A percentile compares a stretch with the other conserved stretches of the same genome.
phyloP scores from a whole-genome alignment of 1,140 invertebrate species.

The Leptinotarsa defecta region DNA sequence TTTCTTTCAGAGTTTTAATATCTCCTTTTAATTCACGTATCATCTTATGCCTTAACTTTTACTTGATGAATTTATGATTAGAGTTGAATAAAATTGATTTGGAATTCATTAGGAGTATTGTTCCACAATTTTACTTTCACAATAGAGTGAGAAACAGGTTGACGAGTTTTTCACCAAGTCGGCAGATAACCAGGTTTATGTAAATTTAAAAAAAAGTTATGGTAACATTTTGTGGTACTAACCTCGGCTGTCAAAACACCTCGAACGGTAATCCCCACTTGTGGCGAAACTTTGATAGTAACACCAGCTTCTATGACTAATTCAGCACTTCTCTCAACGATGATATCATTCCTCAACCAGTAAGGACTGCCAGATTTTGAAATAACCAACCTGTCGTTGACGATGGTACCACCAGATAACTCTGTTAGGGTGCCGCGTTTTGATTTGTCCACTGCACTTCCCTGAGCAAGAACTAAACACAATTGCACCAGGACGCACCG shows the following conservation, averaged over 20 bases:
- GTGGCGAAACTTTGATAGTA: constrained; percentile 81
- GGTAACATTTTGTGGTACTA: constrained; percentile 54
- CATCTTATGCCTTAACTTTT: no score
- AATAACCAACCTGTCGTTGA: constrained; percentile 62
- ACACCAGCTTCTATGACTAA: constrained; percentile 86
- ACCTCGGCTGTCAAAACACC: constrained; percentile 86
- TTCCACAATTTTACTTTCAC: no score
- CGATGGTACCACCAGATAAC: constrained; percentile 65
- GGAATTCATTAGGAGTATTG: no score
- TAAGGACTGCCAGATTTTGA: constrained; percentile 73
- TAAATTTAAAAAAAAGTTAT: no score
- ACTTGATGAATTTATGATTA: no score
- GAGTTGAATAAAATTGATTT: no score
- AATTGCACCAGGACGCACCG: background rate
- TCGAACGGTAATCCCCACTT: constrained; percentile 87
- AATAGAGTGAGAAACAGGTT: no score
- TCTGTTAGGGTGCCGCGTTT: constrained; percentile 53
- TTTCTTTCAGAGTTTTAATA: no score
- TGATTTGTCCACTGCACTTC: background rate
- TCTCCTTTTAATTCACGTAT: no score
- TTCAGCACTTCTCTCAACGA: constrained; percentile 73
- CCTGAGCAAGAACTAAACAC: constrained; percentile 10
- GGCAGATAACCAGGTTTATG: no score
- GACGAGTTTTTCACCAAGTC: no score
- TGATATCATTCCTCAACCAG: constrained; percentile 77